Conservation (phyloP, 1,140 invertebrate species). For the Lordiphosa mommai region DNA sequence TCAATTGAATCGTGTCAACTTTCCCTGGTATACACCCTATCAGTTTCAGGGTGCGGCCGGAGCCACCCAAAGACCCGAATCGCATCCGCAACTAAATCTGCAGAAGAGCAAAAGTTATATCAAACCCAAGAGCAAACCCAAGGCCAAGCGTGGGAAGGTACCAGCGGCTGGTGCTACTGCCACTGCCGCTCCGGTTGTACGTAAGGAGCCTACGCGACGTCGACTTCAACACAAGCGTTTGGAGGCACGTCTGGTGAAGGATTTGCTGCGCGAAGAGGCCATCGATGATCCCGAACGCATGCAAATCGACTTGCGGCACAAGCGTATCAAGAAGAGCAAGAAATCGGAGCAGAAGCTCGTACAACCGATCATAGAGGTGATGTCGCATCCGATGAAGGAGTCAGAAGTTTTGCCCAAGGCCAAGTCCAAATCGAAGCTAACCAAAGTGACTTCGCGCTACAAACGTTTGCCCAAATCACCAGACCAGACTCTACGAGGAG, state of each 20-base stretch:
- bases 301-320: background rate
- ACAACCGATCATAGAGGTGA: background rate
- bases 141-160: background rate
- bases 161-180: background rate
- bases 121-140: background rate
- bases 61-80: slow-evolving; percentile 2
- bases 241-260: slow-evolving; percentile 11
- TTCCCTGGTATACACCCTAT: slow-evolving; percentile 20
- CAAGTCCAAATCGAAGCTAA: background rate
- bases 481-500: background rate
- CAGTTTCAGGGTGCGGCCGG: slow-evolving; percentile 27
- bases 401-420: background rate
- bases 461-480: background rate
- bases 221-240: background rate
- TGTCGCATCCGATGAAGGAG: too few species aligned
- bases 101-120: background rate
- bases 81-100: background rate
- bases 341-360: background rate
- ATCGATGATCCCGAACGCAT: slow-evolving; percentile 40
- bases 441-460: too few species aligned
- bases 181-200: too few species aligned
- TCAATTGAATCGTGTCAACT: background rate
- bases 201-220: background rate
- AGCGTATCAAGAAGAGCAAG: background rate
- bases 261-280: slow-evolving; percentile 26